Evolutionary conservation across 2,113 vertebrate species (phyloP).

Genomic region (Heloderma charlesbogerti): DNA sequence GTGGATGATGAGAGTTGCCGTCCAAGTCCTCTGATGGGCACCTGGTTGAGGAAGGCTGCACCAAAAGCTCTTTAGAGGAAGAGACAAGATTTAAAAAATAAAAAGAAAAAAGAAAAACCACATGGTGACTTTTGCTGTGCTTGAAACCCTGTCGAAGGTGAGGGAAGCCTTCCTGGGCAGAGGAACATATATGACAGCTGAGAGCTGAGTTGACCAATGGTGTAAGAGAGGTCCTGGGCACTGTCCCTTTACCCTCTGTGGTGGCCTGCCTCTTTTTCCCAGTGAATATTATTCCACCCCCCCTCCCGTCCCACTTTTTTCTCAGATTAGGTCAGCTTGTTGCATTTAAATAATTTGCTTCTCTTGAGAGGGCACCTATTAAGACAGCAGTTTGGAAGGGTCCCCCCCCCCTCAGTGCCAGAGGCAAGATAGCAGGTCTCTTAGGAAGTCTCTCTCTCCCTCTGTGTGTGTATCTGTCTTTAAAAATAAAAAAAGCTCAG

Average conservation of each 20-base stretch:
- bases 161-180: neutral
- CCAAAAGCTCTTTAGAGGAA: too few relatives aligned
- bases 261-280: neutral
- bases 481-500: neutral
- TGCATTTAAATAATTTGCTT: conserved; percentile 10
- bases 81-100: too few relatives aligned
- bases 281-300: neutral
- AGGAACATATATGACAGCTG: neutral
- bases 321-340: neutral
- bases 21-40: too few relatives aligned
- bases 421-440: neutral
- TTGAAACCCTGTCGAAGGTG: neutral
- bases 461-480: neutral
- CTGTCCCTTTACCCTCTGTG: neutral
- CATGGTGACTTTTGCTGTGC: neutral
- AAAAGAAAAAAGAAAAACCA: too few relatives aligned
- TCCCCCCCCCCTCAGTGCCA: neutral
- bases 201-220: neutral
- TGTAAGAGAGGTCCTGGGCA: too few relatives aligned
- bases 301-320: too few relatives aligned
- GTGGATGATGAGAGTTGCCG: too few relatives aligned
- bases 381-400: neutral
- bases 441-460: neutral
- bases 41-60: too few relatives aligned
- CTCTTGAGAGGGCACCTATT: neutral